Evolutionary conservation across 2,797 vertebrate species (phyloP), one percentile per base, ranked within the genome.

Genomic region (Picus viridis): DNA sequence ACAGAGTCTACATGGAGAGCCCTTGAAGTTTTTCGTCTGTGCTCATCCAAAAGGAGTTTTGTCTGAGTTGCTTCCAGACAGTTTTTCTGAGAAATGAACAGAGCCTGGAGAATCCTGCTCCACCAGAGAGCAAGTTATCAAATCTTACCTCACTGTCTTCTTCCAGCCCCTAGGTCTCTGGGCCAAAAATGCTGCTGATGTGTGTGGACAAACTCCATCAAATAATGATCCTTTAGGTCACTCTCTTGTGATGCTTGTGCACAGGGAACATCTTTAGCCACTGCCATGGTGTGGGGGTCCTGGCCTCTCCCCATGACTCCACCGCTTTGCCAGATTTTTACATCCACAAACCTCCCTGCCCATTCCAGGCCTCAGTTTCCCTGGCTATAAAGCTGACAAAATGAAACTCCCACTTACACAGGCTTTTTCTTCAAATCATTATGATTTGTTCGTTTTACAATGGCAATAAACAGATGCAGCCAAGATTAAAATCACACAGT

Each of bases 401-500:
- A 51, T 58, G 47, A 61, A 88, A 58, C 14, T 72, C 26, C 16
- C 12, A n/a, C 34, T 62, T 86, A 32, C 30, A 10, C 5, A 29
- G 0, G 0, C 4, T 87, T 80, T 87, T 80, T 59, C 73, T 83
- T 85, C 69, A 63, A 78, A 68, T 75, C 54, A 71, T 19, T 19
- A 47, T 20, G 10, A 58, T 67, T 82, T 78, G 47, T 90, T 80
- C 27, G 36, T 85, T 91, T 85, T 73, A 80, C 39, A 78, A 75
- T 12, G 14, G 86, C 69, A 83, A 56, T 12, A 43, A 94, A 80
- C 59, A 88, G 86, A 58, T 0, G 0, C n/a, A 63, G 56, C n/a
- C 57, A 57, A 95, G 90, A 94, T 72, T 80, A 90, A 95, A 92
- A 88, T 85, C 89, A 71, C 65, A 20, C 58, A 68, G 68, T 90